A percentile compares a stretch with the other conserved stretches of the same genome.
These are phyloP conservation scores for Pyrochroa serraticornis DNA, from an alignment of 2,888 invertebrate species.

Conservation along the genomic window DNA sequence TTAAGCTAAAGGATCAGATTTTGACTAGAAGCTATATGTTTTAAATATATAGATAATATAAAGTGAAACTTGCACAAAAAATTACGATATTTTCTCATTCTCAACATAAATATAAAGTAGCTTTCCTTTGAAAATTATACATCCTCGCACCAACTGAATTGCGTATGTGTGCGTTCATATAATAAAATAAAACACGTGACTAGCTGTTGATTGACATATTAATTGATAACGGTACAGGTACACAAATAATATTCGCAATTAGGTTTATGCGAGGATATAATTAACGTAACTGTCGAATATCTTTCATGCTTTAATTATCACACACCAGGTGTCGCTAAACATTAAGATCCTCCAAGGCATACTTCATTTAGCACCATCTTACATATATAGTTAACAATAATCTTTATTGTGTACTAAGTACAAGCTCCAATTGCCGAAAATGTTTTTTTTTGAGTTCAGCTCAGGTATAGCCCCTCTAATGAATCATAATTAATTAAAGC, in stretches of 20 bases:
- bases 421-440: conserved; percentile 45
- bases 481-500: conserved; percentile 1
- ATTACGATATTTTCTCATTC: conserved; percentile 43
- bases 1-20: conserved; percentile 57
- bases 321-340: conserved; percentile 40
- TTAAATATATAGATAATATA: conserved; percentile 47
- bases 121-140: conserved; percentile 31
- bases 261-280: conserved; percentile 24
- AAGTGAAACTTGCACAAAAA: conserved; percentile 55
- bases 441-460: conserved; percentile 42
- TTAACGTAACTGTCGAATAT: conserved; percentile 17
- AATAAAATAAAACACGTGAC: conserved; percentile 11
- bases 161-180: conserved; percentile 41
- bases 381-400: conserved; percentile 57
- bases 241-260: conserved; percentile 10
- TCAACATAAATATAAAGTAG: conserved; percentile 52
- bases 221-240: conserved; percentile 13
- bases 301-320: conserved; percentile 24
- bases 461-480: conserved; percentile 38
- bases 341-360: conserved; percentile 52
- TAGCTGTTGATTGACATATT: neutral
- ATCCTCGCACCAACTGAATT: conserved; percentile 28
- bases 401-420: conserved; percentile 49
- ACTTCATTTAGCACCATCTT: conserved; percentile 58
- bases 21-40: conserved; percentile 52